Evolutionary conservation across 1,140 invertebrate species (phyloP).

Genomic region (Diorhabda elongata): DNA sequence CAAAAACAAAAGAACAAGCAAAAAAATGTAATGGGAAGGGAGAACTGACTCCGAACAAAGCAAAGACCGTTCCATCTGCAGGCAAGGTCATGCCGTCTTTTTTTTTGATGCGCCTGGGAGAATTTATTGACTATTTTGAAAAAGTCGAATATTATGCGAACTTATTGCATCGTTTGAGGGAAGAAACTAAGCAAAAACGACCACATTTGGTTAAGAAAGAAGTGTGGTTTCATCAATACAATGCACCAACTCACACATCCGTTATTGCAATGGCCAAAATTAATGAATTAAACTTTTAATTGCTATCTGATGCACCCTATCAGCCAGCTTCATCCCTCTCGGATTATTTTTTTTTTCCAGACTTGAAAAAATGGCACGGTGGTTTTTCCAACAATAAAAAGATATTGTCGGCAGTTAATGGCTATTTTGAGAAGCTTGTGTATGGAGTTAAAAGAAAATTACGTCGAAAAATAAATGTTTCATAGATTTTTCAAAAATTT

Average conservation of each 20-base stretch:
- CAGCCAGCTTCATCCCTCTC: not conserved
- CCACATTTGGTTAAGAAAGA: not conserved
- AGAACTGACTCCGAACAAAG: not conserved
- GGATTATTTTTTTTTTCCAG: not conserved
- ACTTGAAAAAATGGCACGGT: not conserved
- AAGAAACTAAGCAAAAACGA: not conserved
- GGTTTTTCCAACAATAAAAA: no score
- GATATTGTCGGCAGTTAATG: no score
- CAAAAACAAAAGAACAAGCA: not conserved
- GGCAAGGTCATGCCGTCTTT: not conserved
- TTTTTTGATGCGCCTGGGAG: not conserved
- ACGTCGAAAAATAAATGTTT: no score
- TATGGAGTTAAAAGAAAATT: no score
- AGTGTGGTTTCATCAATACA: not conserved
- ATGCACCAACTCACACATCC: not conserved
- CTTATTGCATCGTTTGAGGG: not conserved
- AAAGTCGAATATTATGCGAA: not conserved
- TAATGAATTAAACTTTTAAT: not conserved
- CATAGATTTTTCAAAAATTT: no score
- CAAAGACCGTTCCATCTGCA: not conserved
- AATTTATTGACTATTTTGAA: no score
- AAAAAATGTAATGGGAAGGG: not conserved
- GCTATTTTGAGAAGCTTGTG: no score
- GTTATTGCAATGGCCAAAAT: not conserved
- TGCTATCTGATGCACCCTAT: not conserved